Conservation (phyloP, 2,888 invertebrate genomes). For the Branchellion lobata region DNA sequence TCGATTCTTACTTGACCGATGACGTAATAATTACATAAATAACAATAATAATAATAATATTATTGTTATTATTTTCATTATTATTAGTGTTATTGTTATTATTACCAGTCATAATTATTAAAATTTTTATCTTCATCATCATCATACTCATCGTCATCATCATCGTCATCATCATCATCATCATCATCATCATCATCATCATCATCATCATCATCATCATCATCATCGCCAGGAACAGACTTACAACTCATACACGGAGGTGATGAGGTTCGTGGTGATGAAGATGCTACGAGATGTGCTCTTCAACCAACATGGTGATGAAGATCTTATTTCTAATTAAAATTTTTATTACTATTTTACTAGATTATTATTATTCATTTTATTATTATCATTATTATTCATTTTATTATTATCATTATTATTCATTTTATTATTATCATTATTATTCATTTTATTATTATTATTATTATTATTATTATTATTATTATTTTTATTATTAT, state of each 20-base stretch:
- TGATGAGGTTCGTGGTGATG: slow-evolving; percentile 86
- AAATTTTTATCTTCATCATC: no score
- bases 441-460: background rate
- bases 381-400: no score
- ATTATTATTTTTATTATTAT: background rate
- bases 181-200: slow-evolving; percentile 17
- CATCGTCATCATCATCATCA: slow-evolving; percentile 25
- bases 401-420: no score
- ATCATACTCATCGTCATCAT: slow-evolving; percentile 12
- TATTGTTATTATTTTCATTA: slow-evolving; percentile 2
- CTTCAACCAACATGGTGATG: slow-evolving; percentile 75
- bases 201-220: slow-evolving; percentile 37
- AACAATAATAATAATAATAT: slow-evolving; percentile 57
- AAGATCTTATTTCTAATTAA: no score
- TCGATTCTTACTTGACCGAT: slow-evolving; percentile 82
- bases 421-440: no score
- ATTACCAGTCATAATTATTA: background rate
- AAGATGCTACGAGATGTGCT: slow-evolving; percentile 84
- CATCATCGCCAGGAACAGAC: slow-evolving; percentile 63
- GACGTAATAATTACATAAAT: slow-evolving; percentile 66
- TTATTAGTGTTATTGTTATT: slow-evolving; percentile 57
- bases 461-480: background rate
- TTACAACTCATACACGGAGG: slow-evolving; percentile 91
- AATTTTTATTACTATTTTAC: no score
- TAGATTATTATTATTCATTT: no score